Evolutionary conservation across 2,888 invertebrate species (phyloP), one percentile per base, ranked within the genome.

Genomic region (Nomada flava): DNA sequence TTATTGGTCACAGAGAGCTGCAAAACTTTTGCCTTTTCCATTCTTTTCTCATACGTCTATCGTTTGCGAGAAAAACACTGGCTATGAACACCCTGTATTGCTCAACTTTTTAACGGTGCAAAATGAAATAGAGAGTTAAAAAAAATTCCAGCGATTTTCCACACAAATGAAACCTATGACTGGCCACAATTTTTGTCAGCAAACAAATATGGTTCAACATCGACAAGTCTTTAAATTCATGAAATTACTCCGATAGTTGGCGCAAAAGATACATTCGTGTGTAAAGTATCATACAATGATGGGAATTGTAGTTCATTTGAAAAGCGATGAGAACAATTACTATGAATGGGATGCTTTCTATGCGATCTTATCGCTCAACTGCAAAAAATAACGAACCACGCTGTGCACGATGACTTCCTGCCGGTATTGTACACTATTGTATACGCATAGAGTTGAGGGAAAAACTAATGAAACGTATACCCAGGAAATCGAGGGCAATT

Each of bases 311-410:
- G 20, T 29, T 62, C 29, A n/a, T 53, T 62, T 20, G 44, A 29
- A 50, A n/a, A 47, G 47, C 11, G 42, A 29, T 62, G 26, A 10
- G 2, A 29, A 13, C 44, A 62, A 62, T 70, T 76, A 62, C 29
- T 70, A 75, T 44, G 52, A 69, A 52, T 53, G 26, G 52, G 52
- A 60, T 52, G 42, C 44, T 53, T 47, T 53, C 44, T 62, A 65
- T 42, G 36, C 60, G 59, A 69, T 60, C 26, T 69, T 29, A 52
- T 65, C 57, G 10, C n/a, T 70, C 20, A 23, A 62, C 18, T 76
- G 9, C 13, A 36, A 47, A 23, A 75, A 52, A 75, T 52, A 68
- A 62, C 20, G 47, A 76, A 70, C 18, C 29, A 60, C 23, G 23
- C 15, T 29, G 15, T 18, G 36, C 52, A 15, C 29, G 29, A 55